phyloP scores from a whole-genome alignment of 2,888 invertebrate genomes.

The Tolmerus cingulatus region DNA sequence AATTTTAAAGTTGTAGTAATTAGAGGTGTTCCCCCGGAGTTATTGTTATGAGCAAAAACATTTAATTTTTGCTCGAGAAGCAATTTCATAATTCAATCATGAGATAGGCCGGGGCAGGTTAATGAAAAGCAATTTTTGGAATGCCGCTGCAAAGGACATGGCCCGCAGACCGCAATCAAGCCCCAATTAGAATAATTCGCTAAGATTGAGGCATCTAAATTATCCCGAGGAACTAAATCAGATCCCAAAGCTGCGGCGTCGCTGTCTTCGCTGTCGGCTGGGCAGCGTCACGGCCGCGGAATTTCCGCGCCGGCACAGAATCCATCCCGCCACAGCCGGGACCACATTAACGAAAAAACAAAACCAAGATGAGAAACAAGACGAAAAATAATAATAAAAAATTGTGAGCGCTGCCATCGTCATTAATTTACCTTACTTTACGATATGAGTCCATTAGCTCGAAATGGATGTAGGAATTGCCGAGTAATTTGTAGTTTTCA shows the following conservation, averaged over 20 bases:
- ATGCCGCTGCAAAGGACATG: neutral
- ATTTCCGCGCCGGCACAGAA: neutral
- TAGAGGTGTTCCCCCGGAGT: neutral
- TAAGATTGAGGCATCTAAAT: conserved; percentile 25
- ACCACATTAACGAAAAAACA: neutral
- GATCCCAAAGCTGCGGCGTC: neutral
- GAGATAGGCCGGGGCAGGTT: neutral
- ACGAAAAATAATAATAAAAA: neutral
- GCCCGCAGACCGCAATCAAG: neutral
- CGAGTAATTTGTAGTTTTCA: conserved; percentile 45
- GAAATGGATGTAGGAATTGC: conserved; percentile 44
- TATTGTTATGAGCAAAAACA: neutral
- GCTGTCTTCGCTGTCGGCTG: neutral
- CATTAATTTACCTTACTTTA: conserved; percentile 52
- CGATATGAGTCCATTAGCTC: conserved; percentile 53
- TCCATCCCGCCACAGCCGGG: neutral
- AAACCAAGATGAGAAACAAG: neutral
- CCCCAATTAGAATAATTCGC: conserved; percentile 26
- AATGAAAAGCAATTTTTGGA: neutral
- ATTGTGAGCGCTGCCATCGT: conserved; percentile 44
- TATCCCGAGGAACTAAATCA: conserved; percentile 21
- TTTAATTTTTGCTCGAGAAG: neutral
- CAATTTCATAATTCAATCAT: neutral
- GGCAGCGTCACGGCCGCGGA: neutral
- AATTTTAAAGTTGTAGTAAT: neutral